These are phyloP conservation scores for Andricus curvator DNA, from an alignment of 2,888 invertebrate species.

Conservation along the genomic window DNA sequence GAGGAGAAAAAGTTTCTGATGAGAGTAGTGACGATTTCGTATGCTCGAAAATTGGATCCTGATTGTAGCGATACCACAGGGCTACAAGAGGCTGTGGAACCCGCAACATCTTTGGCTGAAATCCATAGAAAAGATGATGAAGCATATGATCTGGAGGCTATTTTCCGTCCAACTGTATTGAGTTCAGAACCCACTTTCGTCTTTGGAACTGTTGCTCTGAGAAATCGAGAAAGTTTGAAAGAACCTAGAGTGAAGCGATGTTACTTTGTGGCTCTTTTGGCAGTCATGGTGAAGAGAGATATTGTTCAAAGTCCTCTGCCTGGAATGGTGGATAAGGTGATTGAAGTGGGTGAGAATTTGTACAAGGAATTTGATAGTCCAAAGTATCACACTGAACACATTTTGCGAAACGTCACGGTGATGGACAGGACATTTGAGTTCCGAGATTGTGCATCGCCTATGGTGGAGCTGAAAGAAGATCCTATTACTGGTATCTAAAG, in stretches of 20 bases:
- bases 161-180: slow-evolving; percentile 63
- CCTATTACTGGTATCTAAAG: slow-evolving; percentile 41
- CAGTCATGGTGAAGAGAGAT: slow-evolving; percentile 71
- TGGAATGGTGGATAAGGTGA: slow-evolving; percentile 69
- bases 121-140: slow-evolving; percentile 61
- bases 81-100: slow-evolving; percentile 65
- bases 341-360: slow-evolving; percentile 67
- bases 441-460: slow-evolving; percentile 64
- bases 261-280: slow-evolving; percentile 71
- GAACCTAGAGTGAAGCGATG: slow-evolving; percentile 72
- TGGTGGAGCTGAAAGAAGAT: slow-evolving; percentile 59
- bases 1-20: slow-evolving; percentile 58
- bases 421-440: slow-evolving; percentile 73
- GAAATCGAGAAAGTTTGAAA: slow-evolving; percentile 61
- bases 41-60: slow-evolving; percentile 68
- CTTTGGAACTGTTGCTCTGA: slow-evolving; percentile 64
- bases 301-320: slow-evolving; percentile 70
- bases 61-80: slow-evolving; percentile 68
- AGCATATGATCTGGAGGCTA: slow-evolving; percentile 60
- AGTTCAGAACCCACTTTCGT: slow-evolving; percentile 66
- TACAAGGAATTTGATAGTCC: slow-evolving; percentile 67
- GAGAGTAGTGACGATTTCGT: slow-evolving; percentile 63
- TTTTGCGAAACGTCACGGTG: slow-evolving; percentile 68
- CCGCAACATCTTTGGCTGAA: slow-evolving; percentile 63
- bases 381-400: slow-evolving; percentile 68